Percentiles rank a stretch among this genome's conserved stretches.
Evolutionary conservation across 2,797 vertebrate genomes (phyloP).

Genomic region (Rhabdophis nuchalis): DNA sequence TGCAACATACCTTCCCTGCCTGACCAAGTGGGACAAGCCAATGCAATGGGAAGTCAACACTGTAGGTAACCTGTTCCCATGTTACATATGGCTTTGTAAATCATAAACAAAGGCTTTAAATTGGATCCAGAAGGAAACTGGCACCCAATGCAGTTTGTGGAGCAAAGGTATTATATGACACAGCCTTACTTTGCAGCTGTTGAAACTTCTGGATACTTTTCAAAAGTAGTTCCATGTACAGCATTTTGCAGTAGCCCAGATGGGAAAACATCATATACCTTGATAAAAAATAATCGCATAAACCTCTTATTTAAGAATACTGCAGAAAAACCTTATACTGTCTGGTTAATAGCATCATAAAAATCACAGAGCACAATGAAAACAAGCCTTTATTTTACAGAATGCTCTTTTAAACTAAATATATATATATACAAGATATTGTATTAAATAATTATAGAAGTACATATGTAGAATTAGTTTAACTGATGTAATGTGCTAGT

Average conservation of each 20-base stretch:
- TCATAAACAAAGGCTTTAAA: neutral
- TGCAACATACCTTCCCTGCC: neutral
- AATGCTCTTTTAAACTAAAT: neutral
- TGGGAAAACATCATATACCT: neutral
- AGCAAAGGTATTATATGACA: neutral
- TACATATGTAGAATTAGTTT: neutral
- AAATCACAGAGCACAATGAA: neutral
- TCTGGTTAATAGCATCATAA: neutral
- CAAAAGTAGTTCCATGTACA: neutral
- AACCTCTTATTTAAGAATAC: neutral
- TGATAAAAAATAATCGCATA: neutral
- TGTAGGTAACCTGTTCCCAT: neutral
- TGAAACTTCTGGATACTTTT: neutral
- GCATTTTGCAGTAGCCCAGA: neutral
- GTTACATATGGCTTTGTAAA: neutral
- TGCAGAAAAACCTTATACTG: neutral
- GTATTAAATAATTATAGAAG: neutral
- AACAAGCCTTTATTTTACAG: neutral
- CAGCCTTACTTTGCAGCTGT: neutral
- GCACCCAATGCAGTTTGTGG: neutral
- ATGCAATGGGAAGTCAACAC: neutral
- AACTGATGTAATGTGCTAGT: neutral
- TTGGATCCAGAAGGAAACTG: neutral
- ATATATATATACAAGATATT: neutral
- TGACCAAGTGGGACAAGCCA: neutral